These are phyloP conservation scores for Acholoe squamosa DNA, from an alignment of 2,888 invertebrate genomes.

Conservation along the genomic window DNA sequence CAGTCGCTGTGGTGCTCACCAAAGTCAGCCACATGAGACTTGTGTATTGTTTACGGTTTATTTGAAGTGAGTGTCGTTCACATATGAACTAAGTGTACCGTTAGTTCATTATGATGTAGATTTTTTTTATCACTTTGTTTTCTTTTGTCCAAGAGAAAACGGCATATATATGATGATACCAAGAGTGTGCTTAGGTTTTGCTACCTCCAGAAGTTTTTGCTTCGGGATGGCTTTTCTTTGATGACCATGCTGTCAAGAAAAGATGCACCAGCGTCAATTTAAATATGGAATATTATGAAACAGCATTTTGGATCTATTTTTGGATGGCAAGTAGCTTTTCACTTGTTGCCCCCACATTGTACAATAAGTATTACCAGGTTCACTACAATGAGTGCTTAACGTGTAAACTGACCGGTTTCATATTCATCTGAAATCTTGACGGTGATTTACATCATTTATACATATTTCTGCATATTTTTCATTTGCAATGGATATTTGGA, in stretches of 20 bases:
- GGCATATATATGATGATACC: conserved; percentile 36
- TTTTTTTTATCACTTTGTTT: neutral
- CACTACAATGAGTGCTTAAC: no score
- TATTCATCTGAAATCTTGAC: neutral
- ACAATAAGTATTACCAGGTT: neutral
- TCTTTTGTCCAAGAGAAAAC: neutral
- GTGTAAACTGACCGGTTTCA: neutral
- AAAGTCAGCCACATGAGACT: neutral
- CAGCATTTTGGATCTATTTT: conserved; percentile 38
- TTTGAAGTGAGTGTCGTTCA: neutral
- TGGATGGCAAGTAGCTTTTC: conserved; percentile 37
- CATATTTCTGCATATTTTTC: neutral
- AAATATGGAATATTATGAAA: neutral
- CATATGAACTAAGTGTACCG: no score
- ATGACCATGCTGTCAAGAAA: neutral
- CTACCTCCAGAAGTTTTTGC: neutral
- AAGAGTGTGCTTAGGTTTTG: conserved; percentile 35
- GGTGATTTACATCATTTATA: no score
- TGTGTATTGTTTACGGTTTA: neutral
- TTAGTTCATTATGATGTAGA: neutral
- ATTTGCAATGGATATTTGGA: neutral
- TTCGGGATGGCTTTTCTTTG: conserved; percentile 8
- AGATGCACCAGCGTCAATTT: no score
- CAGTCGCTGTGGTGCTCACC: conserved; percentile 8
- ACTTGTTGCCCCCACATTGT: neutral